Base-by-base conservation (phyloP, 2,113 vertebrate genomes). In the Otis tarda region DNA sequence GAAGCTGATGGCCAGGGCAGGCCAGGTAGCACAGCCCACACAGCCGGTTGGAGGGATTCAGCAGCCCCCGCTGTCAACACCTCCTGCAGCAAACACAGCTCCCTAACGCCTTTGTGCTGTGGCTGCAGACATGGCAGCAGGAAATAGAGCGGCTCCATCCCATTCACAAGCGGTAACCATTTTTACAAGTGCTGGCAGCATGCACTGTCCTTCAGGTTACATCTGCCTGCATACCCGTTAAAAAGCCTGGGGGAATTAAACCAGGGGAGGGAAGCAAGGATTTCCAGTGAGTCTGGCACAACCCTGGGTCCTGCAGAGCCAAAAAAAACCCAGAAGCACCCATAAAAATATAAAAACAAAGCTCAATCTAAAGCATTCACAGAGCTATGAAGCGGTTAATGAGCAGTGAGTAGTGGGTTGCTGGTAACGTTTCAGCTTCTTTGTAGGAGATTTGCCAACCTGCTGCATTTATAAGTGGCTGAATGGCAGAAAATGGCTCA, bases 1-100 rank as follows among this genome's bases (percentile, higher is more conserved):
- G 1, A 14, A 67, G 52, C 55, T 0, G 6, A 37, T 9, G 27
- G 69, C 59, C 4, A 0, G 0, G 4, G 60, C 55, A 27, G 37
- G 19, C 30, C 31, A 23, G 68, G 83, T 6, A 55, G 67, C 43
- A 33, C 24, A 70, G 63, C 73, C 52, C 74, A 16, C 2, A 5
- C 8, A 0, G 24, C 16, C 1, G 4, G 31, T 3, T 25, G 63
- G 47, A 71, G 30, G 33, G 41, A 69, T 71, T 52, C 35, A 56
- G 47, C 57, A 91, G 47, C 47, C 30, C 57, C 33, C 2, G 0
- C 53, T 69, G 59, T 64, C 84, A 69, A 24, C 67, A 64, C 45
- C 68, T 35, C 74, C 65, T 35, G 39, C 39, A 56, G 79, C 35
- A 69, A 35, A 39, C 56, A 23, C 56, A 65, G 67, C 55, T 50